phyloP scores from a whole-genome alignment of 2,888 invertebrate genomes.

The Melanophora roralis region DNA sequence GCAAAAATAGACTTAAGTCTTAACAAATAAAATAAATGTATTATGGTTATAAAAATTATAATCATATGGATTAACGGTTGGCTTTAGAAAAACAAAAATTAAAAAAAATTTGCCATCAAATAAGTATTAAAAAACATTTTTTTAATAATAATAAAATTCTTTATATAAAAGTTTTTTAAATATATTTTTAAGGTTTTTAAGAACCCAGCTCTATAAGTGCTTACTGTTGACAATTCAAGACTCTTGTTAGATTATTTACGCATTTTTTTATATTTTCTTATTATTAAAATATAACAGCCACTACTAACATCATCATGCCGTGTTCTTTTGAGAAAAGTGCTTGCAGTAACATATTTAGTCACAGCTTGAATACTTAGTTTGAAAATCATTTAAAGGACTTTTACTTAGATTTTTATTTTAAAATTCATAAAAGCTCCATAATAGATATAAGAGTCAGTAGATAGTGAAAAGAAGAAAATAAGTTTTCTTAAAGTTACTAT shows the following conservation, averaged over 20 bases:
- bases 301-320: background rate
- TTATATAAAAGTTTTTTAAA: too few relatives aligned
- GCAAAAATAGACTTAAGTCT: conserved; percentile 4
- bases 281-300: conserved; percentile 29
- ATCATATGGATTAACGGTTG: conserved; percentile 3
- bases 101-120: background rate
- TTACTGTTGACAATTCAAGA: background rate
- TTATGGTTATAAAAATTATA: conserved; percentile 34
- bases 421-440: background rate
- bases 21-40: conserved; percentile 16
- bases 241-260: conserved; percentile 24
- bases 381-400: conserved; percentile 3
- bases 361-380: conserved; percentile 8
- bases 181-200: background rate
- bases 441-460: background rate
- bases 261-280: conserved; percentile 4
- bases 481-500: too few relatives aligned
- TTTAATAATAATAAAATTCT: too few relatives aligned
- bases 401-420: background rate
- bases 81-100: background rate
- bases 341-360: background rate
- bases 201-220: background rate
- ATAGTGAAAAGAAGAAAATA: conserved; percentile 10
- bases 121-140: too few relatives aligned
- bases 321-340: background rate